Base-by-base conservation (phyloP, 1,140 invertebrate species). In the Rhopalosiphum padi region DNA sequence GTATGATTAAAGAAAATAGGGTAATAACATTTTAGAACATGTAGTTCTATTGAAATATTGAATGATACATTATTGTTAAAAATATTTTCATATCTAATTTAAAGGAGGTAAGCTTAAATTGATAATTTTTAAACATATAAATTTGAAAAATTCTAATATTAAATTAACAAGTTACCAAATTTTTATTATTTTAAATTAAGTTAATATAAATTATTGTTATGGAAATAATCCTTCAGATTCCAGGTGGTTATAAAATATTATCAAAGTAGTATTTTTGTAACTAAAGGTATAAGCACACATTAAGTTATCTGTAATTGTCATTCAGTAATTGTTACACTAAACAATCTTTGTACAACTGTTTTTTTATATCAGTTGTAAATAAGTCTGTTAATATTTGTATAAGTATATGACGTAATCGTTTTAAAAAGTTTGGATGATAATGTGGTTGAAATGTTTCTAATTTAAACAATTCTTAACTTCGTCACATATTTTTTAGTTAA, bases 301-400 rank as follows among this genome's bases (percentile, higher is more conserved):
- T 37, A 88, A 35, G 22, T 25, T 25, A 55, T 53, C 22, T 90
- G 21, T 55, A 90, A 55, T 90, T 30, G n/a, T 88, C 22, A 90
- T 55, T 55, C 37, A 41, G n/a, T 90, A 7, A 55, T 55, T 90
- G 41, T 90, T 41, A 15, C 3, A 55, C 35, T 90, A 90, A 90
- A 55, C 30, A 55, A 55, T 35, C 88, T 55, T 55, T 90, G 88
- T 90, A 90, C 88, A 55, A 55, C 88, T 89, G 35, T 53, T 55
- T 55, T 90, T 22, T 53, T 41, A 37, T n/a, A 90, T 37, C 25
- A 37, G n/a, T 90, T 37, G 51, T 37, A 55, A 53, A 90, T 88
- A 88, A 88, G 18, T 88, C 87, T 88, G 25, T 35, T 51, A 77
- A 35, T 53, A 88, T 87, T 46, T 48, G 46, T n/a, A 48, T 87